Conservation (phyloP, 2,888 invertebrate genomes). For the Villa cingulata region DNA sequence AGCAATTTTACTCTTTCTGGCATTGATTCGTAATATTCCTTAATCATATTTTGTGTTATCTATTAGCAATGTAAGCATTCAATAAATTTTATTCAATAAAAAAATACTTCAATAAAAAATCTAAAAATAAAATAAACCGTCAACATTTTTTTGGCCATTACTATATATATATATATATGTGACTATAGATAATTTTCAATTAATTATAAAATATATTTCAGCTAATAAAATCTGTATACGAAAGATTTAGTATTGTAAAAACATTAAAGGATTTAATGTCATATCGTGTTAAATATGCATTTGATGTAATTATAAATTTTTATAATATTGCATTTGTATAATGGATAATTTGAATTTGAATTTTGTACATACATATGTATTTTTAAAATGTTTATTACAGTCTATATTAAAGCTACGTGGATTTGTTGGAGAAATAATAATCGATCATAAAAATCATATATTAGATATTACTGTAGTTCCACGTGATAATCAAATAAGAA, state of each 20-base stretch:
- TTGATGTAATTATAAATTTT: conserved; percentile 25
- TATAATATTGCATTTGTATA: neutral
- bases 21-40: too few relatives aligned
- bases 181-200: too few relatives aligned
- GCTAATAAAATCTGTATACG: too few relatives aligned
- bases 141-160: too few relatives aligned
- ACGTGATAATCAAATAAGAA: conserved; percentile 37
- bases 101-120: too few relatives aligned
- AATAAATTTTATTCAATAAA: too few relatives aligned
- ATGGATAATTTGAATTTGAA: neutral
- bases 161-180: too few relatives aligned
- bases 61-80: too few relatives aligned
- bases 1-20: too few relatives aligned
- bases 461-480: conserved; percentile 43
- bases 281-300: conserved; percentile 35
- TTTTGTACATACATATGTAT: neutral
- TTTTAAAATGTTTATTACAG: conserved; percentile 12
- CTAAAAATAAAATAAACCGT: too few relatives aligned
- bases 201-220: too few relatives aligned
- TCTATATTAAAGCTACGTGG: conserved; percentile 23
- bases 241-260: conserved; percentile 36
- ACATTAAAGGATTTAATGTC: conserved; percentile 37
- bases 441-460: conserved; percentile 35
- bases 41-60: too few relatives aligned
- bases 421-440: conserved; percentile 23